Evolutionary conservation across 1,140 invertebrate species (phyloP).

Genomic region (Phymastichus coffea): DNA sequence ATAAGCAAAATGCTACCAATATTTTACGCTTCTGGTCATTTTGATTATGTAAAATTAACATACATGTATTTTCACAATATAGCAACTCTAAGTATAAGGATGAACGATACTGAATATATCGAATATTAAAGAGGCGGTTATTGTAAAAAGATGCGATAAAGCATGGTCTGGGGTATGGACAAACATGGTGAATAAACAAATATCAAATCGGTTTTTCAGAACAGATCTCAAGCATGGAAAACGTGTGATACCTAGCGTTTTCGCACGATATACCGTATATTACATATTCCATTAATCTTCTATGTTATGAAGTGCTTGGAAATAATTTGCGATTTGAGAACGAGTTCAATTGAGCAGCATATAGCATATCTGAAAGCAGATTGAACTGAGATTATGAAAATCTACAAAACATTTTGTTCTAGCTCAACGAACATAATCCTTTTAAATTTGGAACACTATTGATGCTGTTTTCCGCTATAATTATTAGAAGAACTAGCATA

Average conservation of each 20-base stretch:
- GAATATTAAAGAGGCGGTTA: background rate
- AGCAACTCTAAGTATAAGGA: background rate
- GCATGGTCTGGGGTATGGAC: background rate
- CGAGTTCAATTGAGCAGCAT: background rate
- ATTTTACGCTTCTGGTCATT: background rate
- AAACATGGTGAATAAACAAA: background rate
- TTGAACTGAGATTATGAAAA: background rate
- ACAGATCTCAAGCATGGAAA: background rate
- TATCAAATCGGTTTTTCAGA: background rate
- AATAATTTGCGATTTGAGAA: background rate
- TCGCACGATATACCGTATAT: background rate
- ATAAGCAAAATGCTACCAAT: background rate
- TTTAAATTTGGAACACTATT: background rate
- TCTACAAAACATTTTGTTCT: background rate
- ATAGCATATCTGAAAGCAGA: background rate
- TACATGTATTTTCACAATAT: background rate
- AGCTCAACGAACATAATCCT: background rate
- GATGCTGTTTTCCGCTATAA: background rate
- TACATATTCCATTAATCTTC: background rate
- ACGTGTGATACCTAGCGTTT: background rate
- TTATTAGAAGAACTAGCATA: background rate
- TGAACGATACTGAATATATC: background rate
- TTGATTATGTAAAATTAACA: background rate
- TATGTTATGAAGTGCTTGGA: background rate
- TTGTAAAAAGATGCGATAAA: background rate